Evolutionary conservation across 2,888 invertebrate species (phyloP), one percentile per base, ranked within the genome.

Genomic region (Malacosoma neustria): DNA sequence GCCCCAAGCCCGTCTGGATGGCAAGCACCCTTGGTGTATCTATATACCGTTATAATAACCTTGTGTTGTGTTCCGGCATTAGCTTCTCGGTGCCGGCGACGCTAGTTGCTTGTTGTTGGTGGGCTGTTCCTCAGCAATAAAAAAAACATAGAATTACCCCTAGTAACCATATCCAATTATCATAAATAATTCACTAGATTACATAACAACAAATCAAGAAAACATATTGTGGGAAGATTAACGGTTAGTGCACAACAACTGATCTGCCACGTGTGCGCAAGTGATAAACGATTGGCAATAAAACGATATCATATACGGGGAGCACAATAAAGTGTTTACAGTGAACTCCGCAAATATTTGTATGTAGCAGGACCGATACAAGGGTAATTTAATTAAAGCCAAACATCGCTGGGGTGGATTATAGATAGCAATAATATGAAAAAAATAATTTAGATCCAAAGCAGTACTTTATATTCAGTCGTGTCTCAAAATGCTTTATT

Each of bases 321-420:
- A 50, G 51, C 54, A 62, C 59, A 64, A 66, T 60, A 54, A 51
- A 59, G 56, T 79, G 71, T 79, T 76, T 74, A 63, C 61, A 65
- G 60, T 69, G 62, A 59, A 58, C 58, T 46, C 43, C 40, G 62
- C 73, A 71, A 70, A 76, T 79, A 79, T 81, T 77, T 74, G 70
- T 54, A 46, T 55, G 56, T 53, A 62, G 54, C 58, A 49, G 53
- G 61, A 46, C 51, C 49, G 48, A 63, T 62, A 57, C 50, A 51
- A 41, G 75, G 77, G 74, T 57, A 66, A 63, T 74, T 76, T 76
- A 72, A 79, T 81, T 76, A 77, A 79, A 77, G 67, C 72, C 65
- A 69, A 72, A 74, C 63, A 73, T 58, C 48, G 47, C 42, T 50
- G 57, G 65, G 61, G 59, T 53, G 42, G 46, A 48, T 38, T 42